Conservation (phyloP, 2,797 vertebrate species). For the Xiphorhynchus erythropygius region DNA sequence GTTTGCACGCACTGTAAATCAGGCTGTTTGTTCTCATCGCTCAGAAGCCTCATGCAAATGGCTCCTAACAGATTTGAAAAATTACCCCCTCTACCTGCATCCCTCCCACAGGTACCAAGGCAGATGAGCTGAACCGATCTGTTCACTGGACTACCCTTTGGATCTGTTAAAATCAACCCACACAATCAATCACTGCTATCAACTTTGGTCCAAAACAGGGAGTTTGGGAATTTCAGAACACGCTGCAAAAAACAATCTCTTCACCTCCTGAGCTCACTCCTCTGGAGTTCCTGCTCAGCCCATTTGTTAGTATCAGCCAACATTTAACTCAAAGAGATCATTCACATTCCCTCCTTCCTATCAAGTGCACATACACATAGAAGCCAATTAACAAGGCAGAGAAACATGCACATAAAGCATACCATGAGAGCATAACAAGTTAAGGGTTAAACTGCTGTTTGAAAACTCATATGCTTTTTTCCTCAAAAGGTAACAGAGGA, state of each 20-base stretch:
- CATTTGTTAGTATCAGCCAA: background rate
- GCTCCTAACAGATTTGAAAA: slow-evolving; percentile 12
- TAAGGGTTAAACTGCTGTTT: slow-evolving; percentile 47
- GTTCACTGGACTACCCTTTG: background rate
- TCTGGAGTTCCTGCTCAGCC: background rate
- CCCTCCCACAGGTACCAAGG: background rate
- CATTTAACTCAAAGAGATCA: background rate
- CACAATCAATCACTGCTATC: slow-evolving; percentile 27
- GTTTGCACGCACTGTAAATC: background rate
- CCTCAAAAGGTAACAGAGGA: slow-evolving; percentile 30
- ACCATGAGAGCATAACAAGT: background rate
- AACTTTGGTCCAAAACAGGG: background rate
- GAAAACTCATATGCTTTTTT: background rate
- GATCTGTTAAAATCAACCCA: slow-evolving; percentile 10
- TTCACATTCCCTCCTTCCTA: background rate
- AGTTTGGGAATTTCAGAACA: background rate
- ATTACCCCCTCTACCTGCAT: background rate
- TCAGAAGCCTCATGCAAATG: background rate
- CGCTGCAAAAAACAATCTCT: background rate
- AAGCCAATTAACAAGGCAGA: background rate
- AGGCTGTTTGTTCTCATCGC: background rate
- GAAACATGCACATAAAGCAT: background rate
- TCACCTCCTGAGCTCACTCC: background rate
- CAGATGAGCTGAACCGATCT: background rate
- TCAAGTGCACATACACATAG: background rate